A percentile compares a stretch with the other conserved stretches of the same genome.
These are phyloP conservation scores for Alexandromys fortis DNA, from an alignment of 2,113 vertebrate genomes.

Conservation along the genomic window DNA sequence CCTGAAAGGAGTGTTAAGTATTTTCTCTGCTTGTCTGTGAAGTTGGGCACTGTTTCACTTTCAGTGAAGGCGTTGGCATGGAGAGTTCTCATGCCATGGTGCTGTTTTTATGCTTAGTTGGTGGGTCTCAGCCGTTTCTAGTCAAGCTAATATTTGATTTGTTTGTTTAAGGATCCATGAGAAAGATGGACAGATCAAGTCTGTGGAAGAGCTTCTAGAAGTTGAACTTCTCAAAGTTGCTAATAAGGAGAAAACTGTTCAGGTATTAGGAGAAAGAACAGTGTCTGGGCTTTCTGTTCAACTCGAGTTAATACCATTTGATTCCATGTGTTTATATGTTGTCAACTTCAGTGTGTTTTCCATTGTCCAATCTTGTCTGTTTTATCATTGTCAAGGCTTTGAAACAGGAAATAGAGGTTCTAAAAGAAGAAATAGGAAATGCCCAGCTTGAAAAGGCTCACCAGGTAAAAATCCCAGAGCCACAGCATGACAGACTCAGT, in stretches of 20 bases:
- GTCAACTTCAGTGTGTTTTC: slow-evolving; percentile 85
- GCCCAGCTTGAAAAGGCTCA: slow-evolving; percentile 91
- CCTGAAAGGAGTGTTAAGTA: slow-evolving; percentile 5
- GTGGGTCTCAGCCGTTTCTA: slow-evolving; percentile 12
- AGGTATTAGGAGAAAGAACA: slow-evolving; percentile 80
- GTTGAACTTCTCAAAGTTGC: slow-evolving; percentile 88
- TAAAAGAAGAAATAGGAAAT: slow-evolving; percentile 92
- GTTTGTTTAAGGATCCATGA: slow-evolving; percentile 89
- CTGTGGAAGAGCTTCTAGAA: slow-evolving; percentile 91
- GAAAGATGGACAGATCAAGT: slow-evolving; percentile 92
- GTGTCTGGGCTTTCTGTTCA: slow-evolving; percentile 48
- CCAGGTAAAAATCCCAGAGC: slow-evolving; percentile 88
- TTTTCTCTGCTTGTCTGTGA: neutral
- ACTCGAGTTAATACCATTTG: slow-evolving; percentile 76
- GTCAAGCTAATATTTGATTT: slow-evolving; percentile 34
- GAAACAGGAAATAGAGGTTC: slow-evolving; percentile 91
- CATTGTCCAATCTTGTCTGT: slow-evolving; percentile 89
- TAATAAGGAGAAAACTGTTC: slow-evolving; percentile 87
- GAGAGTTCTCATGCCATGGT: slow-evolving; percentile 1
- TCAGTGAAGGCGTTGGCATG: slow-evolving; percentile 27
- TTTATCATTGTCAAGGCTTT: slow-evolving; percentile 93
- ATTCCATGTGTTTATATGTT: slow-evolving; percentile 80
- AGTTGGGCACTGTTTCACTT: neutral
- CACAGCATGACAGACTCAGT: slow-evolving; percentile 82
- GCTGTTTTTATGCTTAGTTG: slow-evolving; percentile 32